These are phyloP conservation scores for Idaea straminata DNA, from an alignment of 2,888 invertebrate species.

Conservation along the genomic window DNA sequence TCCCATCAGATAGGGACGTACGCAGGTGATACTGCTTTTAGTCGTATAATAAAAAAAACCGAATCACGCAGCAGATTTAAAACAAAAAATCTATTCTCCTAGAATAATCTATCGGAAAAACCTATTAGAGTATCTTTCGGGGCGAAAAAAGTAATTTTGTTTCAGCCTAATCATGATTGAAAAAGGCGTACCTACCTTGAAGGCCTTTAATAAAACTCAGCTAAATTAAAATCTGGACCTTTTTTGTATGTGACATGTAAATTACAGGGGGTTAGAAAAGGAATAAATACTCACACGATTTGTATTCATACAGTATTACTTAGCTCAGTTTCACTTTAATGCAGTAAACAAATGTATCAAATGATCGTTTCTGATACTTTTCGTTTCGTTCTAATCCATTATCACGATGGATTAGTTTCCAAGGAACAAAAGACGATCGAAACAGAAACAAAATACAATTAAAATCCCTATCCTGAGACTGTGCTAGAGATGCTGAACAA, in stretches of 20 bases:
- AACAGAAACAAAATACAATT: too few species aligned
- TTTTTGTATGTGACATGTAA: not conserved
- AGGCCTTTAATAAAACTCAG: not conserved
- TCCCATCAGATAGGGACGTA: too few species aligned
- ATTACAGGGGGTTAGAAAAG: not conserved
- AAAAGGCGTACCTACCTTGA: not conserved
- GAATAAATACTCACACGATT: not conserved
- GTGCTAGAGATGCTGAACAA: too few species aligned
- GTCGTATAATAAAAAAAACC: not conserved
- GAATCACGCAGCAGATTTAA: not conserved
- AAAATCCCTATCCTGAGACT: too few species aligned
- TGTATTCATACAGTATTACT: too few species aligned
- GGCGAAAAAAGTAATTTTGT: not conserved
- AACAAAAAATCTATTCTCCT: not conserved
- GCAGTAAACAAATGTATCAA: too few species aligned
- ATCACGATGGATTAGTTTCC: too few species aligned
- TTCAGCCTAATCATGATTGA: not conserved
- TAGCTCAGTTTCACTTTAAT: too few species aligned
- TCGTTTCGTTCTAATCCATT: too few species aligned
- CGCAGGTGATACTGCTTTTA: too few species aligned
- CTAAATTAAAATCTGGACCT: not conserved
- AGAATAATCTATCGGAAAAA: not conserved
- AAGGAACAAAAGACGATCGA: too few species aligned
- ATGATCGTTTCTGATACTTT: too few species aligned
- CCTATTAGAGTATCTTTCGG: slow-evolving; percentile 1